Evolutionary conservation across 2,113 vertebrate species (phyloP).

Genomic region (Aythya baeri): DNA sequence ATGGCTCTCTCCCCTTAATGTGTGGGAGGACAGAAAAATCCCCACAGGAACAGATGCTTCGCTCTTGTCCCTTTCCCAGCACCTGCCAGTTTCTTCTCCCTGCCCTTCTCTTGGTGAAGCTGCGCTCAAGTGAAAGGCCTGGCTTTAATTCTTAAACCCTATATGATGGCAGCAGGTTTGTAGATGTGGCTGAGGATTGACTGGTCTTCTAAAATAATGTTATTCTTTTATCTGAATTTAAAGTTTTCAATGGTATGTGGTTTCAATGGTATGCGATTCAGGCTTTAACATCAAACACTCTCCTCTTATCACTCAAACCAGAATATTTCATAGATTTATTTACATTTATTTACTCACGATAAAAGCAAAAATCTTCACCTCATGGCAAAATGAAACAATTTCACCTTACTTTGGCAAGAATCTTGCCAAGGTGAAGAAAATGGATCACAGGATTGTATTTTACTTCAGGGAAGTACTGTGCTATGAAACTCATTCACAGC

Average conservation of each 20-base stretch:
- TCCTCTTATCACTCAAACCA: not conserved
- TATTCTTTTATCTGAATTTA: not conserved
- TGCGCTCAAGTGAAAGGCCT: not conserved
- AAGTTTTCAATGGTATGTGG: not conserved
- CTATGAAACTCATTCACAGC: not conserved
- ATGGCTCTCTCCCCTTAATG: not conserved
- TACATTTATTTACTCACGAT: not conserved
- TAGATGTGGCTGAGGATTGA: not conserved
- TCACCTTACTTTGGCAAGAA: not conserved
- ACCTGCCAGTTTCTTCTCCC: not conserved
- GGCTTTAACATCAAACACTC: not conserved
- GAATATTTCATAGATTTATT: not conserved
- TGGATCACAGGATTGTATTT: not conserved
- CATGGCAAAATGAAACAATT: not conserved
- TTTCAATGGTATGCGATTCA: not conserved
- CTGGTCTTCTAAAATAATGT: not conserved
- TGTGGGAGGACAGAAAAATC: slow-evolving; percentile 23
- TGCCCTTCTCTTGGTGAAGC: not conserved
- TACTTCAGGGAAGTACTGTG: not conserved
- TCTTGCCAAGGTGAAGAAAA: not conserved
- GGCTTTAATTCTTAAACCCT: not conserved
- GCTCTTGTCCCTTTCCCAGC: not conserved
- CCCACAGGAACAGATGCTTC: not conserved
- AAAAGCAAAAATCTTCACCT: not conserved
- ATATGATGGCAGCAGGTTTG: not conserved